phyloP scores from a whole-genome alignment of 2,888 invertebrate genomes.

The Lochmaea crataegi region DNA sequence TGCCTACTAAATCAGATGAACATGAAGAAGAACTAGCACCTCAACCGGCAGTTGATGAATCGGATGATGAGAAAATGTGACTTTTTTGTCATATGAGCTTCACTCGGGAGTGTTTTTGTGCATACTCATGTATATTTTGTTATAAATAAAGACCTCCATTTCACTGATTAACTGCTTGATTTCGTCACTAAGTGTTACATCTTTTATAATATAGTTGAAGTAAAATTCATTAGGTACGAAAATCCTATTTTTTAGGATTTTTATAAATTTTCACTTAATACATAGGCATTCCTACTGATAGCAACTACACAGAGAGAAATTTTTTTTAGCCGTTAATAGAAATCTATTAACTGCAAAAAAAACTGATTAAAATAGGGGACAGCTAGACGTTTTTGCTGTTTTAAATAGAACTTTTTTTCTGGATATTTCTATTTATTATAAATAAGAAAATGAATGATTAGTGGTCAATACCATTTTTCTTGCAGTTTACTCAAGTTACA shows the following conservation, averaged over 20 bases:
- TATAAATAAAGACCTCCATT: background rate
- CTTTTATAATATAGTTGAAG: background rate
- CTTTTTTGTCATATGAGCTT: background rate
- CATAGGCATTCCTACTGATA: background rate
- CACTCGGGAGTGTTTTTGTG: background rate
- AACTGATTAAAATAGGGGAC: too few relatives aligned
- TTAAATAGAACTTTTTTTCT: too few relatives aligned
- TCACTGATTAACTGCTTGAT: background rate
- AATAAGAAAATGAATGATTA: too few relatives aligned
- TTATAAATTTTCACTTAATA: background rate
- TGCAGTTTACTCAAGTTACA: too few relatives aligned
- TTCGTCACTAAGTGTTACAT: background rate
- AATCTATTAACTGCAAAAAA: too few relatives aligned
- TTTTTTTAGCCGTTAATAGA: too few relatives aligned
- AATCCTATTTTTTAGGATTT: background rate
- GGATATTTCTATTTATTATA: too few relatives aligned
- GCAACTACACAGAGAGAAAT: too few relatives aligned
- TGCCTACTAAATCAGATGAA: background rate
- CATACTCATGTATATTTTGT: background rate
- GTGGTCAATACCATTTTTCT: too few relatives aligned
- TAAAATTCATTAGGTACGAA: background rate
- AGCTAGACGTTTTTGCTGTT: too few relatives aligned
- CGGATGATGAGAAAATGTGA: background rate
- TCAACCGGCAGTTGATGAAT: conserved; percentile 1
- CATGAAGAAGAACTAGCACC: conserved; percentile 4